A percentile compares a stretch with the other conserved stretches of the same genome.
These are phyloP conservation scores for Desoria tigrina DNA, from an alignment of 2,888 invertebrate species.

Conservation along the genomic window DNA sequence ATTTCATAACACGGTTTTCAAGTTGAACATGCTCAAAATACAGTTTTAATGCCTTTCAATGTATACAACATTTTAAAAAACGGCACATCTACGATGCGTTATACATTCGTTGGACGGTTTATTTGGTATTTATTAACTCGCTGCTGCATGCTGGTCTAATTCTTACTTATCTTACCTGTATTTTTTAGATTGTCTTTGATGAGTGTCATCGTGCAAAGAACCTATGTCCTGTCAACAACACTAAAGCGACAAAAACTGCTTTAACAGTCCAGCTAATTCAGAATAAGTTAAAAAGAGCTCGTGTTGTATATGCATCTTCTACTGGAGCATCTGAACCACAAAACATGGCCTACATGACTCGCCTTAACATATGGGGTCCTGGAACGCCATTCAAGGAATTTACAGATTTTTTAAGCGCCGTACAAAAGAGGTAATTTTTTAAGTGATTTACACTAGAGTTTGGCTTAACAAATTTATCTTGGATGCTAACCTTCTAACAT, in stretches of 20 bases:
- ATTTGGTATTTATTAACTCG: background rate
- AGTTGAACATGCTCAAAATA: too few relatives aligned
- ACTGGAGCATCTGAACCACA: conserved; percentile 97
- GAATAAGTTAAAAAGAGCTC: conserved; percentile 84
- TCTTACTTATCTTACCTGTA: background rate
- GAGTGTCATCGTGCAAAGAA: conserved; percentile 99
- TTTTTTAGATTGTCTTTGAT: conserved; percentile 88
- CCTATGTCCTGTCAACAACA: conserved; percentile 91
- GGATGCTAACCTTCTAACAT: background rate
- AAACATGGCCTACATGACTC: conserved; percentile 99
- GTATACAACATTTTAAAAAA: too few relatives aligned
- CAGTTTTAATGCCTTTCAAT: too few relatives aligned
- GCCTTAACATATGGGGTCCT: conserved; percentile 96
- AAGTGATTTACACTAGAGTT: too few relatives aligned
- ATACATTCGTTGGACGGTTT: too few relatives aligned
- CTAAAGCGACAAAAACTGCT: conserved; percentile 98
- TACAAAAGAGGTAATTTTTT: conserved; percentile 77
- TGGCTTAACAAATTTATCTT: too few relatives aligned
- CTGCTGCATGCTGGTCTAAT: background rate
- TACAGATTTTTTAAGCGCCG: conserved; percentile 91
- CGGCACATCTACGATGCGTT: too few relatives aligned
- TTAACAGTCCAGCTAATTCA: conserved; percentile 91
- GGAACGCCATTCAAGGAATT: conserved; percentile 95
- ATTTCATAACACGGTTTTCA: too few relatives aligned
- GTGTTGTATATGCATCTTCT: conserved; percentile 93